Percentiles rank a stretch among this genome's conserved stretches.
These are phyloP conservation scores for Mohoua ochrocephala DNA, from an alignment of 2,113 vertebrate species.

Conservation along the genomic window DNA sequence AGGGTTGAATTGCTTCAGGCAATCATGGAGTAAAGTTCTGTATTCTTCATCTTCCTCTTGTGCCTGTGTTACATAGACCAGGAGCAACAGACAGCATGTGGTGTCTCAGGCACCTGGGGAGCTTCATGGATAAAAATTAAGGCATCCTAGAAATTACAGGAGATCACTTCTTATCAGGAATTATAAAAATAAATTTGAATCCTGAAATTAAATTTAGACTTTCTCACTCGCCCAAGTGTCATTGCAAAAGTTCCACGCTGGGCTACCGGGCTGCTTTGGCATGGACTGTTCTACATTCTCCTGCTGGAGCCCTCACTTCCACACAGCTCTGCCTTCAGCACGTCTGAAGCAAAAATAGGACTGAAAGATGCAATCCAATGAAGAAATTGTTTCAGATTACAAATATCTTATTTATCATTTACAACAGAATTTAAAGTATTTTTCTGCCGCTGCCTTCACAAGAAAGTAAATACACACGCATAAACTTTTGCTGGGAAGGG, in stretches of 20 bases:
- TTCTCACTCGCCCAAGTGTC: not conserved
- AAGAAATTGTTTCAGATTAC: not conserved
- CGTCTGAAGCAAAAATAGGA: not conserved
- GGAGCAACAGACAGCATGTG: accelerated
- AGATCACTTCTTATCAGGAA: not conserved
- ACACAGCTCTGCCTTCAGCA: not conserved
- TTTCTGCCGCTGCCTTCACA: not conserved
- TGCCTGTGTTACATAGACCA: not conserved
- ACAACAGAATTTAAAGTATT: not conserved
- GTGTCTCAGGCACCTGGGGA: not conserved
- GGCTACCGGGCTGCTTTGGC: not conserved
- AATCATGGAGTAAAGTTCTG: not conserved
- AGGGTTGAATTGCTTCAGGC: not conserved
- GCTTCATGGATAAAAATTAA: not conserved
- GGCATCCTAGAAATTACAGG: not conserved
- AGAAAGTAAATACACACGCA: not conserved
- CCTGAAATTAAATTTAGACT: not conserved
- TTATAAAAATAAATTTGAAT: not conserved
- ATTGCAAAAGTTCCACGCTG: not conserved
- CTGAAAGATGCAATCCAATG: not conserved
- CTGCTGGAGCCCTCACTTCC: not conserved
- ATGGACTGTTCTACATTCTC: not conserved
- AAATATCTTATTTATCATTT: not conserved
- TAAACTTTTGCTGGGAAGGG: not conserved
- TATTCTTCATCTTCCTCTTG: not conserved